These are phyloP conservation scores for Myopa tessellatipennis DNA, from an alignment of 2,888 invertebrate species.

Conservation along the genomic window DNA sequence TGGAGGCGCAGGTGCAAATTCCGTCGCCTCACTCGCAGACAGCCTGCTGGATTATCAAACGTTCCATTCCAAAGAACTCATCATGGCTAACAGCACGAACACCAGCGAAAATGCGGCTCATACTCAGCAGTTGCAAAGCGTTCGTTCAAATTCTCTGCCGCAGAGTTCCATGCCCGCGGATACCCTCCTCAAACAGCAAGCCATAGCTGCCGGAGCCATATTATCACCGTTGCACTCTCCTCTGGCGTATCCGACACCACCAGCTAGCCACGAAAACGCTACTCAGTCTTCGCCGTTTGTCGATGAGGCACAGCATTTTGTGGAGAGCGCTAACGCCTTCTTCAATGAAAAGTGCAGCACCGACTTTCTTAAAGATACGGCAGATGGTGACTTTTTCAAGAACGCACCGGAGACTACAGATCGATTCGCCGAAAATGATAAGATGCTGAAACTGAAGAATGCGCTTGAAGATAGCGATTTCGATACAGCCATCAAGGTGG, in stretches of 20 bases:
- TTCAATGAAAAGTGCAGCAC: conserved; percentile 64
- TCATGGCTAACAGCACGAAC: conserved; percentile 64
- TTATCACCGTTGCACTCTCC: conserved; percentile 76
- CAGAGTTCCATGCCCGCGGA: conserved; percentile 51
- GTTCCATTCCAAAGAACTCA: conserved; percentile 74
- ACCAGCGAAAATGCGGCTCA: conserved; percentile 39
- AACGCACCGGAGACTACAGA: conserved; percentile 48
- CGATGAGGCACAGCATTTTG: conserved; percentile 64
- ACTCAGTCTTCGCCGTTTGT: conserved; percentile 67
- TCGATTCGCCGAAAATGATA: conserved; percentile 63
- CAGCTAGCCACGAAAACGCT: conserved; percentile 84
- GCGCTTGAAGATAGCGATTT: conserved; percentile 65
- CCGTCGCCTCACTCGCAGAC: conserved; percentile 75
- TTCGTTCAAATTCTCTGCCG: conserved; percentile 65
- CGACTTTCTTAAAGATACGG: conserved; percentile 58
- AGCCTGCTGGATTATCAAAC: conserved; percentile 85
- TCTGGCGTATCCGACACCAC: conserved; percentile 87
- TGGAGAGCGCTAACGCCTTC: conserved; percentile 64
- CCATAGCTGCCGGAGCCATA: conserved; percentile 61
- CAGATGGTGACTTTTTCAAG: conserved; percentile 58
- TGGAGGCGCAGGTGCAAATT: not conserved
- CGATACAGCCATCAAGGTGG: conserved; percentile 64
- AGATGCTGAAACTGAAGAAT: conserved; percentile 66
- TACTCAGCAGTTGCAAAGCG: conserved; percentile 62
- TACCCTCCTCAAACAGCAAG: conserved; percentile 43